Evolutionary conservation across 2,888 invertebrate species (phyloP), one percentile per base, ranked within the genome.

Genomic region (Synanthedon formicaeformis): DNA sequence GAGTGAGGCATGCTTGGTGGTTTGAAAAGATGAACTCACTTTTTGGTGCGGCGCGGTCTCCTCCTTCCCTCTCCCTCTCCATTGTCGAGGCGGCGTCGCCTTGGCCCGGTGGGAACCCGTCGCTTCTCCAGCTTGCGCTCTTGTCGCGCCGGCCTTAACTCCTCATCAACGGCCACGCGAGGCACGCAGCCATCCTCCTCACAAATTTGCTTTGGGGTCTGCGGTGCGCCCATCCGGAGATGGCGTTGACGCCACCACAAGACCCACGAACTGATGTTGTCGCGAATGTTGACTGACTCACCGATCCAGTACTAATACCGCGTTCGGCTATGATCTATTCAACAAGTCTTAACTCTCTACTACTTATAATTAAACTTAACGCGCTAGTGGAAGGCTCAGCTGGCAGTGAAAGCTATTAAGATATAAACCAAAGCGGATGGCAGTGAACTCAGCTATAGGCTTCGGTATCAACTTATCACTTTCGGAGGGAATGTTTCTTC

Each of bases 191-290:
- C 85, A 78, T 85, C 81, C 56, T 82, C 81, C 56, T 82, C 81
- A 56, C 81, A 81, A 55, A 83, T 76, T 54, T 67, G 73, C 67
- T 78, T 83, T 53, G 81, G 85, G 77, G 81, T 80, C 81, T 82
- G 85, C 81, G 86, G 84, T 72, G 84, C 84, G 82, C 85, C 84
- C 81, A 83, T 82, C 81, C 82, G 78, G 78, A 82, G 80, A 82
- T 78, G 84, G 69, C 81, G 78, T 69, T 80, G 77, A 77, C 85
- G 84, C 84, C 84, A 82, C 86, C 86, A 83, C 85, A 85, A 78
- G 67, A 84, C 83, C 86, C 86, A 86, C 78, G 80, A 81, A 61
- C 78, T 81, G 73, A 84, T 75, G 67, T 81, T 83, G 66, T 84
- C 84, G 68, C 86, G 86, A 86, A 86, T 86, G 69, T 82, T 85